phyloP scores from a whole-genome alignment of 2,797 vertebrate species.

The Danio albolineatus region DNA sequence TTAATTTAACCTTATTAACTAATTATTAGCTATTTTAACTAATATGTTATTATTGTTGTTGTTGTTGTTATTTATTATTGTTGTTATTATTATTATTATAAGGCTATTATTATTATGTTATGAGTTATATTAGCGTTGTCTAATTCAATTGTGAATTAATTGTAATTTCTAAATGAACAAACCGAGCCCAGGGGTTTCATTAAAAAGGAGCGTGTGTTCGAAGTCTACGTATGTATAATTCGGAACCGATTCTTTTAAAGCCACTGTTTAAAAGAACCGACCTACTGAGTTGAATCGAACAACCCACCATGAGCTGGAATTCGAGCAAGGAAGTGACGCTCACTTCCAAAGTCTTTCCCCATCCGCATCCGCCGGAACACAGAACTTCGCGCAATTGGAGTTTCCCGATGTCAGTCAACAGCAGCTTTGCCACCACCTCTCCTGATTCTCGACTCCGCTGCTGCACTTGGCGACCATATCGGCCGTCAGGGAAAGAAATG shows the following conservation, averaged over 20 bases:
- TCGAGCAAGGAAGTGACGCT: slow-evolving; percentile 44
- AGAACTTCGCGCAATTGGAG: slow-evolving; percentile 52
- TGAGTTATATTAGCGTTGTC: too few relatives aligned
- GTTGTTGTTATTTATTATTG: too few relatives aligned
- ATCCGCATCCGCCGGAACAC: slow-evolving; percentile 47
- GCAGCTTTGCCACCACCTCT: slow-evolving; percentile 38
- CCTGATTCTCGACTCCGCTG: slow-evolving; percentile 45
- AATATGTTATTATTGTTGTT: too few relatives aligned
- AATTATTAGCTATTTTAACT: too few relatives aligned
- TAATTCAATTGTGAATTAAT: too few relatives aligned
- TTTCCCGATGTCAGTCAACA: slow-evolving; percentile 51
- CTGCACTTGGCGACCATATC: slow-evolving; percentile 57
- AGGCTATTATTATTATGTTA: too few relatives aligned
- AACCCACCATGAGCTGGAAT: neutral
- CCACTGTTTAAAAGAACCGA: neutral
- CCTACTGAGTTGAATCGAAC: neutral
- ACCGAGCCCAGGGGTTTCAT: too few relatives aligned
- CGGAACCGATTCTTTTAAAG: neutral
- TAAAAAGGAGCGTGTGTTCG: too few relatives aligned
- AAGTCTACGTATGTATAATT: too few relatives aligned
- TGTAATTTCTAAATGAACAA: too few relatives aligned
- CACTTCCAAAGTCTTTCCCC: slow-evolving; percentile 44
- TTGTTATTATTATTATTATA: too few relatives aligned
- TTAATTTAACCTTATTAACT: too few relatives aligned
- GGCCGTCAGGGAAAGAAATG: slow-evolving; percentile 58